Percentiles rank a stretch among this genome's conserved stretches.
These are phyloP conservation scores for Ara ararauna DNA, from an alignment of 2,797 vertebrate genomes.

Conservation along the genomic window DNA sequence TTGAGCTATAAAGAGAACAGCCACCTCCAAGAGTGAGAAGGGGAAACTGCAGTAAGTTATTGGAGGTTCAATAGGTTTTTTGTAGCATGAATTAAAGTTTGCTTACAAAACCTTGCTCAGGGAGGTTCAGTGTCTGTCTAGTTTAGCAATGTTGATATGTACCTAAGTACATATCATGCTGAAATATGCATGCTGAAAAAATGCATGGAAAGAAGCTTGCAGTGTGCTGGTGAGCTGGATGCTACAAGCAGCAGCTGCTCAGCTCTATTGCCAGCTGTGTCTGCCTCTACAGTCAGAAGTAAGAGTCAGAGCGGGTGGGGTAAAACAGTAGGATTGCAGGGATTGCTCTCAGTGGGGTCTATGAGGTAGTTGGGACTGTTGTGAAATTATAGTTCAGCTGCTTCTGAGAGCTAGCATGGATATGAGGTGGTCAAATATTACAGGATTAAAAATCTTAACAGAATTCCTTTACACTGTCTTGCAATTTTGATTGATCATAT, in stretches of 20 bases:
- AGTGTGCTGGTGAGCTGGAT: neutral
- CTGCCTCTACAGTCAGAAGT: neutral
- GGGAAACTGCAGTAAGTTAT: slow-evolving; percentile 6
- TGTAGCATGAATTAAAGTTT: neutral
- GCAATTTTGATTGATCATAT: neutral
- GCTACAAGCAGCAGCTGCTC: neutral
- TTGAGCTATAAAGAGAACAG: slow-evolving; percentile 8
- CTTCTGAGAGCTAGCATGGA: neutral
- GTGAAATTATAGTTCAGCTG: neutral
- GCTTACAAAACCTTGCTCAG: neutral
- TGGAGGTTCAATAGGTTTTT: neutral
- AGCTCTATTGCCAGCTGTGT: neutral
- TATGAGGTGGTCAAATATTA: neutral
- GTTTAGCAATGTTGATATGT: neutral
- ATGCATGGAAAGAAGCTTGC: neutral
- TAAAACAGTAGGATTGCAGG: neutral
- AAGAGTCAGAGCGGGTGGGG: neutral
- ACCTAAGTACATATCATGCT: neutral
- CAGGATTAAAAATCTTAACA: neutral
- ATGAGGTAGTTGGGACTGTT: neutral
- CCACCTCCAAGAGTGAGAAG: neutral
- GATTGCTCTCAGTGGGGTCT: neutral
- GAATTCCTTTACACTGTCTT: neutral
- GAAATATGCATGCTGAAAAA: neutral
- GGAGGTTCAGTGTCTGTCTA: neutral